phyloP scores from a whole-genome alignment of 2,888 invertebrate genomes.

The Drosophila tanythrix region DNA sequence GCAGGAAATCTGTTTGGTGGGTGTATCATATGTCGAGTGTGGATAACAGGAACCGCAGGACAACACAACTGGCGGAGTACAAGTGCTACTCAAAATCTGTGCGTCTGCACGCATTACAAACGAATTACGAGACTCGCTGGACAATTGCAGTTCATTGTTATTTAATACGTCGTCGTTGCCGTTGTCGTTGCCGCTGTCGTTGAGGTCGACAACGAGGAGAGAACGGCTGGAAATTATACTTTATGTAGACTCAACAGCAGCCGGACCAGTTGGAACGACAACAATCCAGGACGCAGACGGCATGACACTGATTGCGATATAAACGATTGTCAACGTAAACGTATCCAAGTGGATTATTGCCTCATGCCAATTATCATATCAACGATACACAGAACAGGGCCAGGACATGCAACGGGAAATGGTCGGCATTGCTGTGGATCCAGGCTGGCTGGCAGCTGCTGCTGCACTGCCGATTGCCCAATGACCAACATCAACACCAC shows the following conservation, averaged over 20 bases:
- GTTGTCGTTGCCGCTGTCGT: constrained; percentile 47
- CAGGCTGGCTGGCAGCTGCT: constrained; percentile 8
- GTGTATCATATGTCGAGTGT: constrained; percentile 5
- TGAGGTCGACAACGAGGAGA: constrained; percentile 41
- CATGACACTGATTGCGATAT: constrained; percentile 80
- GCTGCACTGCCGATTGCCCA: constrained; percentile 52
- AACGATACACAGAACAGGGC: constrained; percentile 69
- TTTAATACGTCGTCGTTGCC: constrained; percentile 75
- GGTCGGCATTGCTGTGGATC: constrained; percentile 22
- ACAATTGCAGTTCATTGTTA: constrained; percentile 82
- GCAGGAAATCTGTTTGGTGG: background rate
- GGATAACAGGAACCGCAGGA: constrained; percentile 36
- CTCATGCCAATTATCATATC: constrained; percentile 83
- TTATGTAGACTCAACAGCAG: constrained; percentile 65
- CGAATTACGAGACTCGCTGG: constrained; percentile 77
- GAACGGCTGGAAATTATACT: constrained; percentile 72
- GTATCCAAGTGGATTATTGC: constrained; percentile 82
- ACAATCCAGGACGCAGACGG: constrained; percentile 60
- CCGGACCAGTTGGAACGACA: constrained; percentile 30
- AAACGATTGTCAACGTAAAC: constrained; percentile 82
- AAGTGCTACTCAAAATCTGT: constrained; percentile 76
- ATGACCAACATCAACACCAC: constrained; percentile 27
- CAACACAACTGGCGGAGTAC: constrained; percentile 23
- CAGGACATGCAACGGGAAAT: constrained; percentile 50
- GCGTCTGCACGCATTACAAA: constrained; percentile 80